Evolutionary conservation across 2,888 invertebrate genomes (phyloP), one percentile per base, ranked within the genome.

Genomic region (Gymnocheta viridis): DNA sequence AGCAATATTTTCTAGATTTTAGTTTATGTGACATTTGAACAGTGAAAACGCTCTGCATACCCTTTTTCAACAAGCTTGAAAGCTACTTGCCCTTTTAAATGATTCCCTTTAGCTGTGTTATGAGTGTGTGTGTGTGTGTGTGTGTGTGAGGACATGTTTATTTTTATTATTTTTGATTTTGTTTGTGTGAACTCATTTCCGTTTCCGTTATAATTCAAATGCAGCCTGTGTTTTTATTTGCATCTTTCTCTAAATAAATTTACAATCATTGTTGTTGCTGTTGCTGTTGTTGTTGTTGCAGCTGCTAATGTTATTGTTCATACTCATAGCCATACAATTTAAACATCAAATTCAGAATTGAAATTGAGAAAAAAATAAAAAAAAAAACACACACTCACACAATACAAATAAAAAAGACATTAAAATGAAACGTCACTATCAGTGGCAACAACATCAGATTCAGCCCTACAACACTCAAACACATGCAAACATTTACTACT

Each of bases 161-260:
- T 51, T 74, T 81, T 44, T 82, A 82, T 79, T 79, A 74, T 69
- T 82, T 78, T 73, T 74, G 64, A 74, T 62, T 84, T 77, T 84
- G 72, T 81, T 81, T 84, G 84, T 84, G 77, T 81, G 77, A 81
- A 78, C 77, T 84, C 84, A 81, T 84, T 84, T 84, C 79, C 83
- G 79, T 83, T 80, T 83, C 81, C 84, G 81, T 81, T 81, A 73
- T 78, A 81, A 84, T 81, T 84, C 81, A 84, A 77, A 81, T 77
- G 67, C 77, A 81, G 84, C 67, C 81, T 73, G 81, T 81, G 73
- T 77, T 82, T 81, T 82, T 72, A 77, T 72, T 77, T 70, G 70
- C 70, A 72, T 77, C 56, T 69, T 32, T 72, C 41, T 35, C 14
- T 54, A 35, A 29, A 58, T 35, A 66, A 12, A 35, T 79, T 72